These are phyloP conservation scores for Esox niger DNA, from an alignment of 2,113 vertebrate genomes.

Conservation along the genomic window DNA sequence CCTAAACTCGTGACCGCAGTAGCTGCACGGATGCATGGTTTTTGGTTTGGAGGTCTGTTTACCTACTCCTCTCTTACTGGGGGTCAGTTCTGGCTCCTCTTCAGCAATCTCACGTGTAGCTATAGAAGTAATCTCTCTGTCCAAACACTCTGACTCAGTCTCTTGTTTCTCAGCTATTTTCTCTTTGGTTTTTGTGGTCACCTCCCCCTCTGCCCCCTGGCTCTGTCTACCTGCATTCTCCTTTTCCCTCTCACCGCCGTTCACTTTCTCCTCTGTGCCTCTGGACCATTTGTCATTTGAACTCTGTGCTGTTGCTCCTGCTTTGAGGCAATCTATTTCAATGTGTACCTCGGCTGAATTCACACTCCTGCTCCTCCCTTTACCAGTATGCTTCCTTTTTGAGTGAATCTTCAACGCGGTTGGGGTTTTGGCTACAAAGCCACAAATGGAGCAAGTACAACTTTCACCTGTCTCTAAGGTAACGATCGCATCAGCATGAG, in stretches of 20 bases:
- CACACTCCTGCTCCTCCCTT: not conserved
- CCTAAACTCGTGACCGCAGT: constrained; percentile 71
- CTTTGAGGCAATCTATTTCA: constrained; percentile 17
- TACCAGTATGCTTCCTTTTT: constrained; percentile 58
- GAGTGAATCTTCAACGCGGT: constrained; percentile 73
- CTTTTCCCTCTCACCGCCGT: not conserved
- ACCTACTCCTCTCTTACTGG: constrained; percentile 51
- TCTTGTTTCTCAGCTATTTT: not conserved
- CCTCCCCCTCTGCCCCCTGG: not conserved
- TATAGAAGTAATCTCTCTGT: not conserved
- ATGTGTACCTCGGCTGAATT: constrained; percentile 40
- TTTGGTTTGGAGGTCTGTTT: constrained; percentile 69
- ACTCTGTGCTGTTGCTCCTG: not conserved
- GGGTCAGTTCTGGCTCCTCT: constrained; percentile 9
- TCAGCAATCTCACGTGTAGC: not conserved
- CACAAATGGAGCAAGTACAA: constrained; percentile 56
- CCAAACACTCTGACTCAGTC: not conserved
- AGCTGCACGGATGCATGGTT: constrained; percentile 60
- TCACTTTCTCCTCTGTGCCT: constrained; percentile 28
- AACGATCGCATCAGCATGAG: constrained; percentile 20
- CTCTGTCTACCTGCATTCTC: constrained; percentile 5
- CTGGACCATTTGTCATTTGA: not conserved
- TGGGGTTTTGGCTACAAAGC: constrained; percentile 66
- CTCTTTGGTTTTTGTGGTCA: not conserved
- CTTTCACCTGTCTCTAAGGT: constrained; percentile 5